Evolutionary conservation across 2,113 vertebrate genomes (phyloP).

Genomic region (Melanocharis versteri): DNA sequence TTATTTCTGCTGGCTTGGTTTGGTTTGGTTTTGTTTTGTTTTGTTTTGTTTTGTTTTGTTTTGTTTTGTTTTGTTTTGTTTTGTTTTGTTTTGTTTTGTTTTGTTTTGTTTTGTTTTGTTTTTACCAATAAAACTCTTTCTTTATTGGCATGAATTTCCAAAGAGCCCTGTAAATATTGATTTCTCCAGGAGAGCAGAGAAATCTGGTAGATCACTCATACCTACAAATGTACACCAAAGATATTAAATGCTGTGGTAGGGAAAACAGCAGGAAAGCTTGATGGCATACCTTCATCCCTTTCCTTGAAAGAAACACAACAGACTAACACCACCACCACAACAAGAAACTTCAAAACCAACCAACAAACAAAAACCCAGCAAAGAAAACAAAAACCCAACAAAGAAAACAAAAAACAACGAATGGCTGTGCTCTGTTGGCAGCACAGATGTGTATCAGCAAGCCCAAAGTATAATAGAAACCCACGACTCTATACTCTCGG

Average conservation of each 20-base stretch:
- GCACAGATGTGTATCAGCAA: background rate
- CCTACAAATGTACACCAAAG: background rate
- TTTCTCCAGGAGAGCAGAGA: background rate
- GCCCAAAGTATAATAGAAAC: background rate
- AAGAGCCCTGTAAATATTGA: background rate
- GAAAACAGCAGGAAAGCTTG: background rate
- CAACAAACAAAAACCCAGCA: background rate
- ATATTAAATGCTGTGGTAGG: background rate
- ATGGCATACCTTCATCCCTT: background rate
- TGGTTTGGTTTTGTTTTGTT: background rate
- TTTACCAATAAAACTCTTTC: background rate
- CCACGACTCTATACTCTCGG: background rate
- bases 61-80: background rate
- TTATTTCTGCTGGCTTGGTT: background rate
- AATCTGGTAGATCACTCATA: background rate
- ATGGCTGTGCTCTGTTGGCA: background rate
- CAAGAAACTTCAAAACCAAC: background rate
- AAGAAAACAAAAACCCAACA: background rate
- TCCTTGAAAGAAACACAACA: background rate
- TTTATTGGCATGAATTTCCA: background rate
- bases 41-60: background rate
- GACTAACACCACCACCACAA: background rate
- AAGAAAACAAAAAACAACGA: fast-evolving
- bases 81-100: background rate
- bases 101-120: background rate